Conservation (phyloP, 2,797 vertebrate species). For the Sus cebifrons region DNA sequence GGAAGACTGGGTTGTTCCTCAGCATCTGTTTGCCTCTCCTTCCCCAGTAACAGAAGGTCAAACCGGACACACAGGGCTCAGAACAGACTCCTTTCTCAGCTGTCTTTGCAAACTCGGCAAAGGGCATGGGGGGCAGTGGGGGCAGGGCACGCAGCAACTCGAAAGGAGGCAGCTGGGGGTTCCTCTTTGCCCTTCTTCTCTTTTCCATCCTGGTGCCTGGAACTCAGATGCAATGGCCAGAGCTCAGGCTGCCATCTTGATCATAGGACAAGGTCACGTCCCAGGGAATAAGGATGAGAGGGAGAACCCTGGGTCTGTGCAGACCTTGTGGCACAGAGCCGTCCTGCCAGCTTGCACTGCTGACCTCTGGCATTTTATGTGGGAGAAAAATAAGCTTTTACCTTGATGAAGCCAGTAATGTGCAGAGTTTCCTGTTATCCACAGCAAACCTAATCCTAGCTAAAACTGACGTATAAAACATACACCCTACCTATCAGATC, state of each 20-base stretch:
- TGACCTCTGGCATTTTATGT: neutral
- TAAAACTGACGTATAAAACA: neutral
- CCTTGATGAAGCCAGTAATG: neutral
- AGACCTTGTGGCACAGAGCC: neutral
- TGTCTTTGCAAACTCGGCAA: neutral
- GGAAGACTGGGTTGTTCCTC: neutral
- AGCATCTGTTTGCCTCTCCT: neutral
- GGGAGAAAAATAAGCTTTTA: neutral
- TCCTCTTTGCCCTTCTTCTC: neutral
- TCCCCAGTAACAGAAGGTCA: neutral
- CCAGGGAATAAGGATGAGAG: neutral
- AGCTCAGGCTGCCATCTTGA: neutral
- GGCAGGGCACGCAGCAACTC: neutral
- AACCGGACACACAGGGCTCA: too few species aligned
- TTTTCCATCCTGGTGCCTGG: neutral
- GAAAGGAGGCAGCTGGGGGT: neutral
- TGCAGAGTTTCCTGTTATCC: neutral
- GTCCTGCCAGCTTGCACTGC: neutral
- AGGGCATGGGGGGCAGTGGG: neutral
- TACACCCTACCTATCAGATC: neutral
- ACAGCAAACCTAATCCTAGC: neutral
- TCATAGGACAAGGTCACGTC: neutral
- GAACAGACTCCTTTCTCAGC: neutral
- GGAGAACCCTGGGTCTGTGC: neutral
- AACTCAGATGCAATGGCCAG: neutral